Percentiles rank a stretch among this genome's conserved stretches.
These are phyloP conservation scores for Ornithoptera alexandrae DNA, from an alignment of 2,888 invertebrate genomes.

Conservation along the genomic window DNA sequence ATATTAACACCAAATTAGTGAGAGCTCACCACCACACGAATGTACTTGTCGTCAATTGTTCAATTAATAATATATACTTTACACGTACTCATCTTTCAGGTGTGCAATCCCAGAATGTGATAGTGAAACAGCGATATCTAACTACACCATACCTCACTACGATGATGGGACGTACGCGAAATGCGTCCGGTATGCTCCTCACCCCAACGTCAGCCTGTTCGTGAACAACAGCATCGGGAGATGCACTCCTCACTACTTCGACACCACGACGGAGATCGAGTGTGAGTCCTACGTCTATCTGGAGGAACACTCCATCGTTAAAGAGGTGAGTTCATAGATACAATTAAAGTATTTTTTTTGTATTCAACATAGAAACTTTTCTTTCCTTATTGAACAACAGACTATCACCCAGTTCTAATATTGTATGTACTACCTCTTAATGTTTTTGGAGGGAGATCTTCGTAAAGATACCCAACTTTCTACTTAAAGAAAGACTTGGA, in stretches of 20 bases:
- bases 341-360: too few relatives aligned
- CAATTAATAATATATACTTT: too few relatives aligned
- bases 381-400: too few relatives aligned
- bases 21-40: too few relatives aligned
- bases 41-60: too few relatives aligned
- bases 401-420: too few relatives aligned
- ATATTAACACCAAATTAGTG: too few relatives aligned
- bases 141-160: slow-evolving; percentile 64
- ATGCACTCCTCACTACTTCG: slow-evolving; percentile 61
- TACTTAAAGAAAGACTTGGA: too few relatives aligned
- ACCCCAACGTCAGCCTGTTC: slow-evolving; percentile 43
- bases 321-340: slow-evolving; percentile 54
- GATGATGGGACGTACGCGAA: slow-evolving; percentile 56
- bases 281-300: slow-evolving; percentile 66
- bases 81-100: slow-evolving; percentile 43
- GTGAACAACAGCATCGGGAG: slow-evolving; percentile 45
- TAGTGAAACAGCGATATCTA: slow-evolving; percentile 47
- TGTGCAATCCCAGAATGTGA: slow-evolving; percentile 69
- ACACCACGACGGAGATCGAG: slow-evolving; percentile 55
- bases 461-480: too few relatives aligned
- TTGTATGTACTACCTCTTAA: too few relatives aligned
- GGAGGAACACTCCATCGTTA: slow-evolving; percentile 70
- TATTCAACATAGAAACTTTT: too few relatives aligned
- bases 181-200: slow-evolving; percentile 62
- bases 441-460: too few relatives aligned